Evolutionary conservation across 2,113 vertebrate genomes (phyloP).

Genomic region (Thunnus thynnus): DNA sequence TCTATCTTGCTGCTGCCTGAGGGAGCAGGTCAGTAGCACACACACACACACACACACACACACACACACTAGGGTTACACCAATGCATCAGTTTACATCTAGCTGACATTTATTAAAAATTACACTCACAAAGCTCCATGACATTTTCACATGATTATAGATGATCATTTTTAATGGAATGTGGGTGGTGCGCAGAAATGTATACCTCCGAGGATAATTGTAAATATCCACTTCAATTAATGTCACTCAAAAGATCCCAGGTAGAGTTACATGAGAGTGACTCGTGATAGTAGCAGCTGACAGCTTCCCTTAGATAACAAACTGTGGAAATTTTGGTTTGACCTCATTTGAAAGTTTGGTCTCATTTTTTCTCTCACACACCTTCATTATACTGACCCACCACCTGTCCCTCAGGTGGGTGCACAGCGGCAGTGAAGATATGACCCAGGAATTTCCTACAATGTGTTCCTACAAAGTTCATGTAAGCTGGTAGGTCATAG

Average conservation of each 20-base stretch:
- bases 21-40: constrained; percentile 55
- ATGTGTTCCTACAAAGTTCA: not conserved
- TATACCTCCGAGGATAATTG: not conserved
- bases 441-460: not conserved
- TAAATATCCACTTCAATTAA: no score
- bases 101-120: constrained; percentile 15
- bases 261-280: not conserved
- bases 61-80: not conserved
- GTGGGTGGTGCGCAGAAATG: not conserved
- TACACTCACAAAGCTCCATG: not conserved
- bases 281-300: not conserved
- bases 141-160: not conserved
- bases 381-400: no score
- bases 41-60: not conserved
- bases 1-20: constrained; percentile 48
- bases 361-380: not conserved
- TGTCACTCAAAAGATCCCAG: not conserved
- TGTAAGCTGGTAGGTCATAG: constrained; percentile 12
- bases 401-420: not conserved
- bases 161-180: not conserved
- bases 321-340: constrained; percentile 5
- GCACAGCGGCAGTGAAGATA: not conserved
- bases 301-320: not conserved
- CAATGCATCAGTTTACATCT: constrained; percentile 13
- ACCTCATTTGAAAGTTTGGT: constrained; percentile 26